phyloP scores from a whole-genome alignment of 2,113 vertebrate species.

The Phrynocephalus versicolor region DNA sequence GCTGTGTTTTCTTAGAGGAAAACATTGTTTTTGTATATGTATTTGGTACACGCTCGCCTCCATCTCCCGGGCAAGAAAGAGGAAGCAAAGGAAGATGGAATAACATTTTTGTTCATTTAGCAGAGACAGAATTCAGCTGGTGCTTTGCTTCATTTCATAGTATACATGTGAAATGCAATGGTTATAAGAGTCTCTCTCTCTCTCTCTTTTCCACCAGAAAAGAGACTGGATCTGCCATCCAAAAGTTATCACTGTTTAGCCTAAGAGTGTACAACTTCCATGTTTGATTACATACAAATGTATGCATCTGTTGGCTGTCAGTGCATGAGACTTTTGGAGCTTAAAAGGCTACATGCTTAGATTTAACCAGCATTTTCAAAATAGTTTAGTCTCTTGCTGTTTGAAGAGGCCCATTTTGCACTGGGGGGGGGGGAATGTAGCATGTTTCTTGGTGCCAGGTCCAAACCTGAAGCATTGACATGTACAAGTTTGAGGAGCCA shows the following conservation, averaged over 20 bases:
- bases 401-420: too few relatives aligned
- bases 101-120: background rate
- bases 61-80: background rate
- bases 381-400: background rate
- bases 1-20: constrained; percentile 12
- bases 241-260: background rate
- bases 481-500: too few relatives aligned
- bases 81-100: background rate
- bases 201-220: background rate
- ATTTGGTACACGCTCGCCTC: background rate
- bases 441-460: too few relatives aligned
- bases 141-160: background rate
- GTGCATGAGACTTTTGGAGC: background rate
- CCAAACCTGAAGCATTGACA: too few relatives aligned
- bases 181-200: background rate
- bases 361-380: background rate
- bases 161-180: background rate
- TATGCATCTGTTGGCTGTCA: background rate
- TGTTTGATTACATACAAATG: background rate
- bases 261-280: background rate
- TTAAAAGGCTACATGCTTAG: background rate
- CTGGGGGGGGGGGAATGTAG: too few relatives aligned
- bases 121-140: background rate
- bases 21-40: constrained; percentile 1
- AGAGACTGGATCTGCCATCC: background rate